These are phyloP conservation scores for Bombus affinis DNA, from an alignment of 1,140 invertebrate genomes.

Conservation along the genomic window DNA sequence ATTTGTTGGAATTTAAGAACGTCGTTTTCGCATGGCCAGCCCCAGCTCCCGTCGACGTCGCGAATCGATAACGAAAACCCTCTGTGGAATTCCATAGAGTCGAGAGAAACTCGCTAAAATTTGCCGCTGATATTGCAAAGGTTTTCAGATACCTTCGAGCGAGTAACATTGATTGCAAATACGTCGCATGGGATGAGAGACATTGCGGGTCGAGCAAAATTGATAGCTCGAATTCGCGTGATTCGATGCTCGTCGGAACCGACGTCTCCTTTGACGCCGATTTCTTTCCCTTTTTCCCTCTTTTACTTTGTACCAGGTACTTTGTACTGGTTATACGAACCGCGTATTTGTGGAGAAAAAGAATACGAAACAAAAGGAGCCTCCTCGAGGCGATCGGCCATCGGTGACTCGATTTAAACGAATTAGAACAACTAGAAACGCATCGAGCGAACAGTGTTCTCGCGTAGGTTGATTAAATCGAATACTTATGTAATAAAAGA, in stretches of 20 bases:
- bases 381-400: not conserved
- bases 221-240: not conserved
- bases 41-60: not conserved
- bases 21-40: conserved; percentile 37
- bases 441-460: not conserved
- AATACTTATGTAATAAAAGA: not conserved
- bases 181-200: not conserved
- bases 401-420: not conserved
- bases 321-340: not conserved
- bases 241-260: not conserved
- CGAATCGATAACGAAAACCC: conserved; percentile 1
- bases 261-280: not conserved
- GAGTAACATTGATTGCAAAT: not conserved
- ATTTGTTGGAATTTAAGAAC: conserved; percentile 19
- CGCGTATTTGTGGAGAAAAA: not conserved
- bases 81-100: not conserved
- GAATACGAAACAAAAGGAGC: not conserved
- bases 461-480: conserved; percentile 30
- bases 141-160: not conserved
- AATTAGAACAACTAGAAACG: conserved; percentile 1
- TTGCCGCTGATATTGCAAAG: not conserved
- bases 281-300: not conserved
- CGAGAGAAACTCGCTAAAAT: not conserved
- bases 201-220: not conserved
- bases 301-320: not conserved